Conservation (phyloP, 1,140 invertebrate species). For the silkworm (Bombyx mori) region DNA sequence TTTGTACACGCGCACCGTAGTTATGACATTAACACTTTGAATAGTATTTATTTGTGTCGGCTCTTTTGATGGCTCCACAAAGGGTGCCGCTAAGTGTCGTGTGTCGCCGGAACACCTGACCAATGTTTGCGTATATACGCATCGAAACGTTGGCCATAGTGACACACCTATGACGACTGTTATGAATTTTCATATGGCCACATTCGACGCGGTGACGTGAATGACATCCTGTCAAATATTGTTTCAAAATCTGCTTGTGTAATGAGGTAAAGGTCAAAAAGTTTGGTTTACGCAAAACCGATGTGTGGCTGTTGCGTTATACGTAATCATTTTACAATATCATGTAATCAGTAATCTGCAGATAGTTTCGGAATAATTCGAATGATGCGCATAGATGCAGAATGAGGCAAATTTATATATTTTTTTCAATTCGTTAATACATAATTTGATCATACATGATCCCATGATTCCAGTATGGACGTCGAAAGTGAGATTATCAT, state of each 20-base stretch:
- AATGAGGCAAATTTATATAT: no score
- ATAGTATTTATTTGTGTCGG: slow-evolving; percentile 39
- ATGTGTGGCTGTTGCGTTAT: no score
- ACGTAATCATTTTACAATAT: no score
- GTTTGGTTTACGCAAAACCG: no score
- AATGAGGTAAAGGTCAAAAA: no score
- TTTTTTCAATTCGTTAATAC: no score
- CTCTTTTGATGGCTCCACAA: slow-evolving; percentile 44
- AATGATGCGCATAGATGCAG: no score
- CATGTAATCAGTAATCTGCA: no score
- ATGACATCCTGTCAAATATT: slow-evolving; percentile 11
- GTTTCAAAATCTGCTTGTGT: background rate
- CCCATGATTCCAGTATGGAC: no score
- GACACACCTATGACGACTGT: slow-evolving; percentile 4
- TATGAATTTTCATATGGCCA: slow-evolving; percentile 7
- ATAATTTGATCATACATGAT: no score
- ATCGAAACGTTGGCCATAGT: slow-evolving; percentile 13
- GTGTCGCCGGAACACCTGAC: slow-evolving; percentile 48
- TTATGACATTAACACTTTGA: slow-evolving; percentile 14
- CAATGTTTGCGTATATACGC: slow-evolving; percentile 38
- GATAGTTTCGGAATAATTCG: no score
- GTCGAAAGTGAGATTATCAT: no score
- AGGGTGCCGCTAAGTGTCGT: slow-evolving; percentile 48
- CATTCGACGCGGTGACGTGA: slow-evolving; percentile 1
- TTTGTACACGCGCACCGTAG: slow-evolving; percentile 4